Conservation (phyloP, 2,113 vertebrate species). For the Paraplagusia blochii region DNA sequence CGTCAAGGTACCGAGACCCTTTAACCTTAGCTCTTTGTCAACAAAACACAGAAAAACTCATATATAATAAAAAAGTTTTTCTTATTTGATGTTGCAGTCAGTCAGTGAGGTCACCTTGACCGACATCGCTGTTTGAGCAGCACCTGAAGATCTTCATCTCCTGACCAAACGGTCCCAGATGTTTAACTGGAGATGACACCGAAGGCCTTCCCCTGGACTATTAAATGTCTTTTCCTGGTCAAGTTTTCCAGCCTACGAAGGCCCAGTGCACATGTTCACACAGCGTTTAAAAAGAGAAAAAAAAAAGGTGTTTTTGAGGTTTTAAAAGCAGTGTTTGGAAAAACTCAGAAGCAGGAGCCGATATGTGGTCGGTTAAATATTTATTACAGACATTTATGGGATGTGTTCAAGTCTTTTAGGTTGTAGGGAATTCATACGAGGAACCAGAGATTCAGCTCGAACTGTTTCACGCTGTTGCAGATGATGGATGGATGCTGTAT, state of each 20-base stretch:
- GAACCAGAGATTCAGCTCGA: too few species aligned
- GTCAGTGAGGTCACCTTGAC: constrained; percentile 79
- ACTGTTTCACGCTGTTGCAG: neutral
- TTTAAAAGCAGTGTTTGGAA: neutral
- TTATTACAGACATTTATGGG: constrained; percentile 1
- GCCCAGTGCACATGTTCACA: constrained; percentile 6
- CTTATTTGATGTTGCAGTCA: constrained; percentile 58
- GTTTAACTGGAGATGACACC: constrained; percentile 41
- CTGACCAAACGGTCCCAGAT: constrained; percentile 75
- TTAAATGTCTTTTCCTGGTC: constrained; percentile 7
- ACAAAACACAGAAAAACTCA: neutral
- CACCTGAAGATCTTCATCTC: constrained; percentile 80
- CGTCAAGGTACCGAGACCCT: constrained; percentile 62
- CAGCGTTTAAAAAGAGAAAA: constrained; percentile 9
- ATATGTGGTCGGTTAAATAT: constrained; percentile 2
- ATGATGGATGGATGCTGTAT: neutral
- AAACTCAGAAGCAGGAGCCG: constrained; percentile 10
- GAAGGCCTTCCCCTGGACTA: constrained; percentile 2
- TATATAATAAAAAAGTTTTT: neutral
- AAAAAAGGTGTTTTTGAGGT: neutral
- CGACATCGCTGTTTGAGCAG: constrained; percentile 78
- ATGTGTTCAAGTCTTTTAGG: constrained; percentile 5
- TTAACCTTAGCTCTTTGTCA: neutral
- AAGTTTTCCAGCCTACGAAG: constrained; percentile 14
- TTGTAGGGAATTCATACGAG: neutral